Evolutionary conservation across 2,888 invertebrate genomes (phyloP).

Genomic region (Serripes groenlandicus): DNA sequence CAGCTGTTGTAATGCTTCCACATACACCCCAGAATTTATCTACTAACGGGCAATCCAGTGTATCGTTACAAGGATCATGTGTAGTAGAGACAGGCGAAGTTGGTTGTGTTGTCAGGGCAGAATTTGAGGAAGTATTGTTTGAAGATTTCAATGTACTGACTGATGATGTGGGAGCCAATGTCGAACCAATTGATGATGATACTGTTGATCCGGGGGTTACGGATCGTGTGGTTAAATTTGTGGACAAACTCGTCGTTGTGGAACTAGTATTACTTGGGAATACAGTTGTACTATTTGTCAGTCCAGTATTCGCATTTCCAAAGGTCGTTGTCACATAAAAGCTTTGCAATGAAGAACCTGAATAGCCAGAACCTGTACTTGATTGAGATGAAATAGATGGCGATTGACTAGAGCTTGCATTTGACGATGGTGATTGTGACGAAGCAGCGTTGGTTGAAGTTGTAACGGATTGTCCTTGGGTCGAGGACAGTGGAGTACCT

Average conservation of each 20-base stretch:
- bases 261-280: too few species aligned
- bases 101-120: neutral
- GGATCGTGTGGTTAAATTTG: too few species aligned
- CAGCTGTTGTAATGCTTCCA: constrained; percentile 30
- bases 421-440: neutral
- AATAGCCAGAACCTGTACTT: too few species aligned
- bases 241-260: too few species aligned
- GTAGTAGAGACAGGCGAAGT: constrained; percentile 12
- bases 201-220: too few species aligned
- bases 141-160: too few species aligned
- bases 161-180: too few species aligned
- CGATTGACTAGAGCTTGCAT: neutral
- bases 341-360: neutral
- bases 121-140: too few species aligned
- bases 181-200: too few species aligned
- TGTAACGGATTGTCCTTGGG: neutral
- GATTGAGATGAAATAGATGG: neutral
- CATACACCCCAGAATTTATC: constrained; percentile 47
- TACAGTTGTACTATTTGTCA: neutral
- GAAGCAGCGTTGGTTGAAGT: neutral
- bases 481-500: neutral
- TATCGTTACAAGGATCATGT: constrained; percentile 43
- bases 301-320: neutral
- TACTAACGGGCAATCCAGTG: constrained; percentile 42
- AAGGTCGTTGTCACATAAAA: neutral